A percentile compares a stretch with the other conserved stretches of the same genome.
Conservation (phyloP, 2,113 vertebrate genomes). For the Talpa occidentalis region DNA sequence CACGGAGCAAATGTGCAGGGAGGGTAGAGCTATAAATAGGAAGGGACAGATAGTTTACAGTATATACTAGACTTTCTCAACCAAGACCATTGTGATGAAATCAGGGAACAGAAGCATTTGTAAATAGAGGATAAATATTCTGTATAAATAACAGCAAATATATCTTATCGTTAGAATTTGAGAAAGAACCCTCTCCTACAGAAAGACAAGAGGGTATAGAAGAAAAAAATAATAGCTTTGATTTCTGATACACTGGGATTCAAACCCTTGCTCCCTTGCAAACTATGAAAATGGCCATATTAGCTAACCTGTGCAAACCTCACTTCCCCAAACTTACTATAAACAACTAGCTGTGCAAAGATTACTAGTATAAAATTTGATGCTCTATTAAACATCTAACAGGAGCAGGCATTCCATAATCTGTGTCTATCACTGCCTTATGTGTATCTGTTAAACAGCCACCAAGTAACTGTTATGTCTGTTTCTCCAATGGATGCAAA, state of each 20-base stretch:
- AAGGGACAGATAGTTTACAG: constrained; percentile 26
- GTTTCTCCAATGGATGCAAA: neutral
- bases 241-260: neutral
- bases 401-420: neutral
- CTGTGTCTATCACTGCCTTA: neutral
- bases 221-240: neutral
- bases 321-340: neutral
- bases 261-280: neutral
- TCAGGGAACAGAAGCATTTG: neutral
- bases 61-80: neutral
- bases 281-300: neutral
- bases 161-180: neutral
- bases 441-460: neutral
- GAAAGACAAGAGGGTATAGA: neutral
- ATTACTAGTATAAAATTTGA: neutral
- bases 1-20: neutral
- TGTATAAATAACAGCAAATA: neutral
- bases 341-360: neutral
- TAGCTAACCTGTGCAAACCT: neutral
- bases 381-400: neutral
- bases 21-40: constrained; percentile 37
- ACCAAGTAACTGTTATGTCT: neutral
- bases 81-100: neutral
- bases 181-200: neutral
- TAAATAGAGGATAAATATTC: neutral